phyloP scores from a whole-genome alignment of 2,113 vertebrate species.

The Charadrius vociferus region DNA sequence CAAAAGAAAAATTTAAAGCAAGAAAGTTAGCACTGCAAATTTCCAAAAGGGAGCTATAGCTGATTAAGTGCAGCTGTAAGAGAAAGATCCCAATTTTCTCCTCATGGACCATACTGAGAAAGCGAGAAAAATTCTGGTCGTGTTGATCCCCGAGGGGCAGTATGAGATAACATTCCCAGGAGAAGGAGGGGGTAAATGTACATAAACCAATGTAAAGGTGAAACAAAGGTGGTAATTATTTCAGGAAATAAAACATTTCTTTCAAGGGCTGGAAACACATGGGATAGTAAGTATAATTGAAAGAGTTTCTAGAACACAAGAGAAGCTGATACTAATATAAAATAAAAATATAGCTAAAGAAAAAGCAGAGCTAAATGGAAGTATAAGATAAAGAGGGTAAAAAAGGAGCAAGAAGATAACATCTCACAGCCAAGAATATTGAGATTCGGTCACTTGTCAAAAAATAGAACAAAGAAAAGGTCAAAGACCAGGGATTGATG shows the following conservation, averaged over 20 bases:
- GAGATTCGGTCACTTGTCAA: not conserved
- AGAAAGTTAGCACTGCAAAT: not conserved
- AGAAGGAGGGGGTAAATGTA: not conserved
- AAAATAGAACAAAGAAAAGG: not conserved
- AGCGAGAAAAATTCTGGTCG: not conserved
- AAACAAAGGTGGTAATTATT: not conserved
- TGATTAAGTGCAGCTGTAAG: not conserved
- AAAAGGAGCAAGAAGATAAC: not conserved
- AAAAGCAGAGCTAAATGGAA: not conserved
- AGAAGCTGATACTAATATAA: not conserved
- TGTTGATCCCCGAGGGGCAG: not conserved
- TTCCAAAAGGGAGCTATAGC: not conserved
- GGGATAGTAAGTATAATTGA: not conserved
- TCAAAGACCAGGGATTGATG: not conserved
- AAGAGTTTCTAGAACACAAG: not conserved
- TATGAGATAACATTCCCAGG: not conserved
- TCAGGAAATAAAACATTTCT: not conserved
- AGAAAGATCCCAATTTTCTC: not conserved
- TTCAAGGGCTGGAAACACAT: not conserved
- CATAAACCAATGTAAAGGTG: not conserved
- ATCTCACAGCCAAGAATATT: not conserved
- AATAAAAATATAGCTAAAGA: not conserved
- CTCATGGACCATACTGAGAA: not conserved
- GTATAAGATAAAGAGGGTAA: not conserved
- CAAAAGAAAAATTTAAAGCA: not conserved